Evolutionary conservation across 2,113 vertebrate species (phyloP).

Genomic region (Rhabdornis inornatus): DNA sequence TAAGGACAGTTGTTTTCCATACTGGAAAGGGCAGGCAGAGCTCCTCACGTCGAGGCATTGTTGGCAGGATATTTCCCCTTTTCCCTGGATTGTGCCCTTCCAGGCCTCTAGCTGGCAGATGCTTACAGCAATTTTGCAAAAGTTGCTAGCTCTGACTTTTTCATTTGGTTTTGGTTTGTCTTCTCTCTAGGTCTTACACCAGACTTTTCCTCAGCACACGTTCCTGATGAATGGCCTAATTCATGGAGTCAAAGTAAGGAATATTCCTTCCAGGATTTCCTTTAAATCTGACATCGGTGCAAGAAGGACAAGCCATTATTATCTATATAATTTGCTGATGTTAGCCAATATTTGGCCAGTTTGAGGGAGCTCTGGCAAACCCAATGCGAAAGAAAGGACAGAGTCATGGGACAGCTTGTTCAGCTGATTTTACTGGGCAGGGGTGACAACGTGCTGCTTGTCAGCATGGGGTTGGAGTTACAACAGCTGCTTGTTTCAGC

Average conservation of each 20-base stretch:
- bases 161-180: background rate
- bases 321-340: background rate
- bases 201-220: slow-evolving; percentile 90
- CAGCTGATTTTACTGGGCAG: background rate
- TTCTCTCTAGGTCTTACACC: slow-evolving; percentile 79
- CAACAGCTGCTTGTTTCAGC: background rate
- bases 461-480: fast-evolving
- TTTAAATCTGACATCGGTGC: background rate
- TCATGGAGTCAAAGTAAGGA: slow-evolving; percentile 88
- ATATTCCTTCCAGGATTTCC: background rate
- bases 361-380: background rate
- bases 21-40: background rate
- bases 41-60: fast-evolving
- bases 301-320: background rate
- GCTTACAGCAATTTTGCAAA: background rate
- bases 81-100: background rate
- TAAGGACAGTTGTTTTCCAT: background rate
- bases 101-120: background rate
- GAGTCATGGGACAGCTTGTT: background rate
- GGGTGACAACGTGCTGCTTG: background rate
- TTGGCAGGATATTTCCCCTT: background rate
- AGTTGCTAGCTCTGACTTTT: background rate
- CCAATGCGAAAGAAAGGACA: background rate
- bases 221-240: slow-evolving; percentile 94
- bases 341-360: background rate